These are phyloP conservation scores for Regulus satrapa DNA, from an alignment of 2,113 vertebrate genomes.

Conservation along the genomic window DNA sequence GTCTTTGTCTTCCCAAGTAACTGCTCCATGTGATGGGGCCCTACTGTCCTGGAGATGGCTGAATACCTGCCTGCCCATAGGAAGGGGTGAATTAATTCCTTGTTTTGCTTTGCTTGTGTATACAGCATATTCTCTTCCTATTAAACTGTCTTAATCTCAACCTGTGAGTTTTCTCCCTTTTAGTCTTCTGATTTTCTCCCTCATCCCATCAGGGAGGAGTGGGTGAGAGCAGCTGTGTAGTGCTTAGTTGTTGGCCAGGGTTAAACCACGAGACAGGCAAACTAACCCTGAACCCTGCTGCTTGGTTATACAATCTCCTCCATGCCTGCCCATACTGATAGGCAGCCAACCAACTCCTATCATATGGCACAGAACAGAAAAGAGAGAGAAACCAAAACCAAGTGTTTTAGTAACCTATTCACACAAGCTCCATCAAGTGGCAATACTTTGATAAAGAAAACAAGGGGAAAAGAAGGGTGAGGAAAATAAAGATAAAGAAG, in stretches of 20 bases:
- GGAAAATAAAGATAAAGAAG: not conserved
- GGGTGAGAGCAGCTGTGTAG: not conserved
- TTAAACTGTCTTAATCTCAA: not conserved
- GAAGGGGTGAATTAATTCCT: not conserved
- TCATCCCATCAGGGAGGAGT: not conserved
- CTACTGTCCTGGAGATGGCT: not conserved
- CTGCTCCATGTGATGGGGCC: not conserved
- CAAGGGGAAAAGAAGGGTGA: not conserved
- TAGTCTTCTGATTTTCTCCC: not conserved
- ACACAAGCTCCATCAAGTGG: not conserved
- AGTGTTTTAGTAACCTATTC: not conserved
- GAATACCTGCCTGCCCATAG: not conserved
- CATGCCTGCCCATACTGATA: not conserved
- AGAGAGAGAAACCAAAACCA: not conserved
- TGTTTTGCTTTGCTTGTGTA: not conserved
- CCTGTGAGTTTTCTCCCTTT: not conserved
- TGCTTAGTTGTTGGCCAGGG: not conserved
- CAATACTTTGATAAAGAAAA: not conserved
- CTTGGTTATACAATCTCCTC: not conserved
- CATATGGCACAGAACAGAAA: not conserved
- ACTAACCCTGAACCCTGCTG: not conserved
- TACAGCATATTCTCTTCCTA: not conserved
- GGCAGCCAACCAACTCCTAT: not conserved
- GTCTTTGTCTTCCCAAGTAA: not conserved
- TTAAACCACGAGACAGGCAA: not conserved